A percentile compares a stretch with the other conserved stretches of the same genome.
Evolutionary conservation across 2,888 invertebrate species (phyloP).

Genomic region (Apamea epomidion): DNA sequence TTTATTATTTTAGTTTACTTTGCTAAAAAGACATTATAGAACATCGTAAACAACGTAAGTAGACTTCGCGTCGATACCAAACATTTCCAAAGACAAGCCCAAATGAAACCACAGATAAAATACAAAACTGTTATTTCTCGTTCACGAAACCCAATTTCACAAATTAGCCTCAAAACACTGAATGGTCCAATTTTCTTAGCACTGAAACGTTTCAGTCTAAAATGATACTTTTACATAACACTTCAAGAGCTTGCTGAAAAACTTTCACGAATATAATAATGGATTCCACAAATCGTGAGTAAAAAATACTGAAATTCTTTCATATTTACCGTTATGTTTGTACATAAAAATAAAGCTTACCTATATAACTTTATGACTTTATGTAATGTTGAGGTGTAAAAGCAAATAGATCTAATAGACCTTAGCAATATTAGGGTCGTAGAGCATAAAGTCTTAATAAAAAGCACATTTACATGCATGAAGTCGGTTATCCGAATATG

Average conservation of each 20-base stretch:
- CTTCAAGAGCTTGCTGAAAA: constrained; percentile 42
- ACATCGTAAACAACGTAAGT: not conserved
- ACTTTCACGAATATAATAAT: constrained; percentile 35
- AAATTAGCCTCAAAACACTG: constrained; percentile 43
- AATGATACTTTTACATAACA: constrained; percentile 50
- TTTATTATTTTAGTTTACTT: not conserved
- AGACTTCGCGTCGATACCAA: not conserved
- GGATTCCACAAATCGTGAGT: constrained; percentile 40
- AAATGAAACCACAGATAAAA: constrained; percentile 31
- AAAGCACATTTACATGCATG: constrained; percentile 48
- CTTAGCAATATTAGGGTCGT: constrained; percentile 33
- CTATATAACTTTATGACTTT: constrained; percentile 16
- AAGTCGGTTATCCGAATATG: constrained; percentile 32
- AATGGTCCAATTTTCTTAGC: constrained; percentile 40
- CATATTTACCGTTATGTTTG: constrained; percentile 38
- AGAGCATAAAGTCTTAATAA: constrained; percentile 54
- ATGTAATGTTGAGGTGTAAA: constrained; percentile 46
- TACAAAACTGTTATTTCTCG: constrained; percentile 35
- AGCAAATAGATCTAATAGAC: constrained; percentile 51
- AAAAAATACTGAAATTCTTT: constrained; percentile 36
- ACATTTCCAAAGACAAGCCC: constrained; percentile 3
- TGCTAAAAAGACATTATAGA: not conserved
- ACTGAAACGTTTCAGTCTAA: constrained; percentile 46
- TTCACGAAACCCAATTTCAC: constrained; percentile 45
- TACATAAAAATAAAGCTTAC: constrained; percentile 49